Base-by-base conservation (phyloP, 2,888 invertebrate genomes). In the Drosophila macrospina region DNA sequence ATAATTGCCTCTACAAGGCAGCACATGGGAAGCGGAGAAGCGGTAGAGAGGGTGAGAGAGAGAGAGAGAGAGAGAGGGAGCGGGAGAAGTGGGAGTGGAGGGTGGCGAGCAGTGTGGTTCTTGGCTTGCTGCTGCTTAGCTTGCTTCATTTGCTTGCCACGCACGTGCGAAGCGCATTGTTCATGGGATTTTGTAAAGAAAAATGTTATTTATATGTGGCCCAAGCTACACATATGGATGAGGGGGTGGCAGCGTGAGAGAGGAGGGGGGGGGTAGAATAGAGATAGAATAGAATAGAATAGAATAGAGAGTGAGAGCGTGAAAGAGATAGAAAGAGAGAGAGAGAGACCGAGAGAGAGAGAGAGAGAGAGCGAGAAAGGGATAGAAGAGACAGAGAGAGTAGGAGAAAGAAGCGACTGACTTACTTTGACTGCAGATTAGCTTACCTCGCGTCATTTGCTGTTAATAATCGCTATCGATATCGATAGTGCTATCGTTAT, bases 81-180 rank as follows among this genome's bases (percentile, higher is more conserved):
- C 6, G 8, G 5, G 32, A 5, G 24, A 11, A n/a, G 4, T 4
- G 3, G 34, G 8, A 41, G 13, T 24, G 6, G 34, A 6, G 10
- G 2, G 11, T 47, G 34, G 16, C 32, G n/a, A n/a, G 15, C 10
- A 32, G 6, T 7, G 6, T 8, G 8, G 47, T 26, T 5, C 11
- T 6, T 28, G 5, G 30, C 36, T n/a, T 42, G 15, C 32, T 42
- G 51, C 4, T 39, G 28, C 20, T 30, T 28, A 59, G 55, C 26
- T 45, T 28, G 44, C 34, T 57, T 70, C 63, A 85, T 78, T 73
- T 79, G 68, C 56, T 73, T 75, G 75, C 75, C 69, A 62, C 72
- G 75, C 86, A 80, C 80, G 80, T 80, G 85, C 82, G 63, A 50
- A 28, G 59, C 41, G 45, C 75, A 81, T 75, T 81, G 79, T 72